phyloP scores from a whole-genome alignment of 2,888 invertebrate species.

The Ashinkailepas kermadecensis region DNA sequence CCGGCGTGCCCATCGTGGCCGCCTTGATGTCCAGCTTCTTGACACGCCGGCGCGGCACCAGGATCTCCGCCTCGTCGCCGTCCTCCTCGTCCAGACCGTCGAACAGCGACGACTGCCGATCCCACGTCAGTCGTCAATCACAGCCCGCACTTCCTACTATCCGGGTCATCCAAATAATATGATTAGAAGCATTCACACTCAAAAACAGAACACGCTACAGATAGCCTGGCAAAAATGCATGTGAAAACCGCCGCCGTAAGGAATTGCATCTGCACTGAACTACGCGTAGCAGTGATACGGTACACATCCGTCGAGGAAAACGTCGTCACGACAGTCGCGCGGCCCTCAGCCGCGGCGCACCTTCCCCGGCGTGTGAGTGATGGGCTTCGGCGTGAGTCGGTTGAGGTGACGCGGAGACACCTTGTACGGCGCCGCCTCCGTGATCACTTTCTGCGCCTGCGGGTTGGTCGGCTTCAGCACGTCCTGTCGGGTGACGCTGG shows the following conservation, averaged over 20 bases:
- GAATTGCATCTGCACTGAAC: too few relatives aligned
- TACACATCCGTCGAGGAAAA: too few relatives aligned
- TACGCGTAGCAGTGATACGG: too few relatives aligned
- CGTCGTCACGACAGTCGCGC: too few relatives aligned
- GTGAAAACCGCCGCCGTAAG: too few relatives aligned
- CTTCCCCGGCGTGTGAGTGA: constrained; percentile 40
- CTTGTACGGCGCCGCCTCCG: constrained; percentile 50
- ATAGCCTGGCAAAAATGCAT: too few relatives aligned
- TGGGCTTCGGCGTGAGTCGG: constrained; percentile 53
- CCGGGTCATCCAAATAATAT: too few relatives aligned
- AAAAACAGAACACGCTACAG: too few relatives aligned
- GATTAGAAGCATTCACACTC: too few relatives aligned
- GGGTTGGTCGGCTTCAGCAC: constrained; percentile 56
- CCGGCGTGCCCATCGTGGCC: constrained; percentile 22
- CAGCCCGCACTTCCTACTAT: too few relatives aligned
- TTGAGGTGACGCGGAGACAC: constrained; percentile 50
- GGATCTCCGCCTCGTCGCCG: constrained; percentile 40
- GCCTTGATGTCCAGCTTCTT: constrained; percentile 65
- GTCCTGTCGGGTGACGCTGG: constrained; percentile 55
- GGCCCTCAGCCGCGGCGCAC: constrained; percentile 25
- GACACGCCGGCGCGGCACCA: constrained; percentile 48
- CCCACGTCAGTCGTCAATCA: too few relatives aligned
- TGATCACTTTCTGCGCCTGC: constrained; percentile 53
- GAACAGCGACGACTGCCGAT: constrained; percentile 54
- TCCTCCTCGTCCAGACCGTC: constrained; percentile 79